Evolutionary conservation across 2,797 vertebrate genomes (phyloP), one percentile per base, ranked within the genome.

Genomic region (Tachyglossus aculeatus): DNA sequence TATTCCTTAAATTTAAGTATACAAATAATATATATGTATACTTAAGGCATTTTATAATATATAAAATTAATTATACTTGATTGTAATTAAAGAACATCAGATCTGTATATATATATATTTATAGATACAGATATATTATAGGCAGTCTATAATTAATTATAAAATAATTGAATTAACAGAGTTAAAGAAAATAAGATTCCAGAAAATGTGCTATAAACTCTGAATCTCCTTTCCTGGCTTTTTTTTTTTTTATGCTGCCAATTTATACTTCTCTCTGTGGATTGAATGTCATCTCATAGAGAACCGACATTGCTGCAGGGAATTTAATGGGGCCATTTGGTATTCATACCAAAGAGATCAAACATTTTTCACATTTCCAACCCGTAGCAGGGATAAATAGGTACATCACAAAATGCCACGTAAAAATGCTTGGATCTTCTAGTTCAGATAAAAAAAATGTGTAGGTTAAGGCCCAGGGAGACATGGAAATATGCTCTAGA

Each of bases 381-480:
- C 71, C 38, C 63, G 68, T 2, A 68, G 24, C 36, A 56, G 27
- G 71, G 19, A 48, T 21, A 5, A 29, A 34, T 11, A 47, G 38
- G 43, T 53, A 47, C 39, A 59, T 48, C 24, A 0, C 4, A 48
- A 48, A 70, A 72, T 56, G 52, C 72, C 50, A 63, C 44, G 41
- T 51, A 73, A 57, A 72, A 79, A 68, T 75, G 8, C 7, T 48
- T 68, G 33, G 45, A 39, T 60, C 40, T 77, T 48, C 68, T 66
- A 56, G 37, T 31, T 66, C 53, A 74, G 45, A 68, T 66, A 65
- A 43, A 75, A 75, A 75, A 65, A 61, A 65, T 21, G 31, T 37
- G 34, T 15, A 62, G 80, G 52, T 54, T 65, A 73, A 51, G 31
- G 74, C 48, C 79, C 71, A 52, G 47, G 34, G 55, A 80, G 68